phyloP scores from a whole-genome alignment of 1,140 invertebrate genomes.

The Drosophila tsacasi region DNA sequence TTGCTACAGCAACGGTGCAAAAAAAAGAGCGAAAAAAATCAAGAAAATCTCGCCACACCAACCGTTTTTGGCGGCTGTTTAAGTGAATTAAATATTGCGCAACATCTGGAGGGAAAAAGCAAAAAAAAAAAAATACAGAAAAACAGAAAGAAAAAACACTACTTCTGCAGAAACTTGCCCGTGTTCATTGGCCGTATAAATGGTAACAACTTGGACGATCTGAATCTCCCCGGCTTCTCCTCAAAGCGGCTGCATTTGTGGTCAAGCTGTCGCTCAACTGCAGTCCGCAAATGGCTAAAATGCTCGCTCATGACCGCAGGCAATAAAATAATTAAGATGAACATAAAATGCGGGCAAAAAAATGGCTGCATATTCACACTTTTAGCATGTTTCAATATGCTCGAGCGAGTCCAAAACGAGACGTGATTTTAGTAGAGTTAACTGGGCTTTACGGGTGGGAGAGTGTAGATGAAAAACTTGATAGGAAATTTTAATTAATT shows the following conservation, averaged over 20 bases:
- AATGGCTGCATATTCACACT: slow-evolving; percentile 79
- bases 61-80: slow-evolving; percentile 73
- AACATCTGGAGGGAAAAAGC: slow-evolving; percentile 41
- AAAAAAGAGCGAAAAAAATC: slow-evolving; percentile 51
- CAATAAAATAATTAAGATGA: slow-evolving; percentile 81
- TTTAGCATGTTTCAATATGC: slow-evolving; percentile 47
- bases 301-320: slow-evolving; percentile 81
- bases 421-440: slow-evolving; percentile 13
- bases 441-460: slow-evolving; percentile 5
- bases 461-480: background rate
- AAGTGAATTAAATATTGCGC: slow-evolving; percentile 82
- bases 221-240: slow-evolving; percentile 41
- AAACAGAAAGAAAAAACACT: slow-evolving; percentile 12
- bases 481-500: no score
- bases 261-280: slow-evolving; percentile 65
- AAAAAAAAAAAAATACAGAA: background rate
- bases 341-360: slow-evolving; percentile 52
- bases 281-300: slow-evolving; percentile 78
- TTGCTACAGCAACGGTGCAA: slow-evolving; percentile 33
- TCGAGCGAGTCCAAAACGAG: slow-evolving; percentile 41
- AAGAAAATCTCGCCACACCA: slow-evolving; percentile 70
- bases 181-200: slow-evolving; percentile 81
- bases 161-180: slow-evolving; percentile 62
- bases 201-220: slow-evolving; percentile 74
- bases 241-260: slow-evolving; percentile 43